Evolutionary conservation across 2,113 vertebrate species (phyloP), one percentile per base, ranked within the genome.

Genomic region (Esox niger): DNA sequence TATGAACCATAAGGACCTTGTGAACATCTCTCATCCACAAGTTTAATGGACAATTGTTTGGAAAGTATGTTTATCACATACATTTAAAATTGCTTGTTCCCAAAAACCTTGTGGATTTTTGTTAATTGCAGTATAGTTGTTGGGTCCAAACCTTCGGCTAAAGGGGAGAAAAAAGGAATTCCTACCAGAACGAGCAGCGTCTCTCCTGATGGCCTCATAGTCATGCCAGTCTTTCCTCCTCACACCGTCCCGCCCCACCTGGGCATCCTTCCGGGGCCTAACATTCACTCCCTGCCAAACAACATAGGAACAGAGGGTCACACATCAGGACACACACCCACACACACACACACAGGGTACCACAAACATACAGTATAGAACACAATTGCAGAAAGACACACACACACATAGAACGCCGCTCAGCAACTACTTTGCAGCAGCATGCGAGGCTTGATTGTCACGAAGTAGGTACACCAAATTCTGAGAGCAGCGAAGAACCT

Each of bases 211-310:
- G 2, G 90, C 84, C 21, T 95, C 92, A 52, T 93, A 87, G 84
- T 97, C 90, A 1, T 98, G 96, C 97, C 97, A 99, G 88, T 99
- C 96, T 86, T 90, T 97, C 84, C 89, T 93, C 68, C 79, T 88
- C 6, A 85, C 84, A 20, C 89, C 90, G 25, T 84, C 84, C 4
- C 55, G 90, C 73, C 74, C 84, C 62, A 89, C 63, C 69, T 83
- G 83, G 64, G 77, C 6, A 1, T 90, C 84, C 64, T 91, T 93
- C 76, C 83, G 90, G 56, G 83, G 89, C 77, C 31, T 79, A 81
- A 58, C 74, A 0, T 90, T 90, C 1, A 87, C 71, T 29, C 81
- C 93, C 95, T 97, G 89, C 54, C 8, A 70, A 49, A 38, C 27
- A 25, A 17, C 31, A 38, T 3, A 32, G 35, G 27, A 38, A 30